Percentiles rank a stretch among this genome's conserved stretches.
Conservation (phyloP, 1,140 invertebrate species). For the Daktulosphaira vitifoliae region DNA sequence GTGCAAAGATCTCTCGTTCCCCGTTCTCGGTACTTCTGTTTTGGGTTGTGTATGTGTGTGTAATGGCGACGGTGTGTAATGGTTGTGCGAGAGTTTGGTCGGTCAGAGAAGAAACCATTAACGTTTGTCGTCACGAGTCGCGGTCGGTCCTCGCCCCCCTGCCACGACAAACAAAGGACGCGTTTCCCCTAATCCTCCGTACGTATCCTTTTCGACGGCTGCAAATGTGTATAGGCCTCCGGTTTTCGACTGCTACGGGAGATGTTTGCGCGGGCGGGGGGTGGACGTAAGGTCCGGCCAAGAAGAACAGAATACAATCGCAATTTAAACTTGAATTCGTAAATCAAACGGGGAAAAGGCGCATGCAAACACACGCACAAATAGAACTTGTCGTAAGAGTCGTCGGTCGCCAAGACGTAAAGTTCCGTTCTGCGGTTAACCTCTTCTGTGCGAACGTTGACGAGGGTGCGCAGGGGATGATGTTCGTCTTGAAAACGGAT, state of each 20-base stretch:
- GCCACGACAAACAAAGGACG: slow-evolving; percentile 13
- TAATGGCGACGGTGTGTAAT: neutral
- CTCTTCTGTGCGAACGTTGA: neutral
- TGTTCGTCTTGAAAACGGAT: slow-evolving; percentile 14
- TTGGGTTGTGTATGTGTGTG: neutral
- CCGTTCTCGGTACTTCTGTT: neutral
- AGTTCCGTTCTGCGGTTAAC: slow-evolving; percentile 31
- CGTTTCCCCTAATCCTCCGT: neutral
- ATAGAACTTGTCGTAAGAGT: slow-evolving; percentile 17
- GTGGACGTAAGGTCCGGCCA: slow-evolving; percentile 21
- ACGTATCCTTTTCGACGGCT: neutral
- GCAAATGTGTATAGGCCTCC: too few species aligned
- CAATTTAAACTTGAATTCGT: slow-evolving; percentile 32
- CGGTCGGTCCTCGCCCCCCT: neutral
- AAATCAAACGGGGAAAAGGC: slow-evolving; percentile 31
- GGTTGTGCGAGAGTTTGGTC: slow-evolving; percentile 4
- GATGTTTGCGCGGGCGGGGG: neutral
- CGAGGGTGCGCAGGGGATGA: too few species aligned
- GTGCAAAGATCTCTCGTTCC: neutral
- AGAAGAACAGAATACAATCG: slow-evolving; percentile 23
- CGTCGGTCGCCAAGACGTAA: slow-evolving; percentile 27
- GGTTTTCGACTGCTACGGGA: too few species aligned
- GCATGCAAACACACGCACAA: neutral
- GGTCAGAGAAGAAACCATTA: slow-evolving; percentile 30
- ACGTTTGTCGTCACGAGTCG: slow-evolving; percentile 18